Evolutionary conservation across 2,888 invertebrate genomes (phyloP).

Genomic region (Corbicula japonica): DNA sequence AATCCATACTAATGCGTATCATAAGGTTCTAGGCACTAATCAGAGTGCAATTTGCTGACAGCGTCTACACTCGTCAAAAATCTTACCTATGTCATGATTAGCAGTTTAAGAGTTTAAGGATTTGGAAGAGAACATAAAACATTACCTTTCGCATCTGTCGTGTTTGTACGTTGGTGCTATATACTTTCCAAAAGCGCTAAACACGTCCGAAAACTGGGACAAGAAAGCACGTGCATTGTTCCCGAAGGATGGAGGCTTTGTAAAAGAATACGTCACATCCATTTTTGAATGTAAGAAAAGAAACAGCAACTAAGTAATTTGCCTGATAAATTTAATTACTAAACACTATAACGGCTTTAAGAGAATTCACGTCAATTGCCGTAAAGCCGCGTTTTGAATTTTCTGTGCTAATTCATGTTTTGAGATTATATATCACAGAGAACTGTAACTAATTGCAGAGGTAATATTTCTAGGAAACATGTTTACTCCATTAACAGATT

Average conservation of each 20-base stretch:
- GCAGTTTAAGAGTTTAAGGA: no score
- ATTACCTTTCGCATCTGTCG: constrained; percentile 97
- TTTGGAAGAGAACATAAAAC: no score
- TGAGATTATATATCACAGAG: no score
- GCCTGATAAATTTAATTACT: background rate
- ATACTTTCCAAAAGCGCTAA: constrained; percentile 98
- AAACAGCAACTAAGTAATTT: background rate
- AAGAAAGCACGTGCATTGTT: constrained; percentile 82
- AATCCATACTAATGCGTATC: no score
- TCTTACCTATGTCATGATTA: no score
- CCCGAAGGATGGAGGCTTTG: constrained; percentile 77
- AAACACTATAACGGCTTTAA: constrained; percentile 5
- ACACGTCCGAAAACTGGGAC: constrained; percentile 93
- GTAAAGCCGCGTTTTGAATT: no score
- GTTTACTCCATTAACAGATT: constrained; percentile 22
- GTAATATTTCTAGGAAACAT: background rate
- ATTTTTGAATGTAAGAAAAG: constrained; percentile 21
- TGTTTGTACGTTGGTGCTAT: constrained; percentile 98
- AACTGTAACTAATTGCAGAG: no score
- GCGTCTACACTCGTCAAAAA: no score
- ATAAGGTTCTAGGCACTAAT: no score
- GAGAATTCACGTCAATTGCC: background rate
- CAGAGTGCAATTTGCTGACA: no score
- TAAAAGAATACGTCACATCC: constrained; percentile 64
- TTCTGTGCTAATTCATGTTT: no score